phyloP scores from a whole-genome alignment of 2,888 invertebrate species.

The Thymelicus lineola region DNA sequence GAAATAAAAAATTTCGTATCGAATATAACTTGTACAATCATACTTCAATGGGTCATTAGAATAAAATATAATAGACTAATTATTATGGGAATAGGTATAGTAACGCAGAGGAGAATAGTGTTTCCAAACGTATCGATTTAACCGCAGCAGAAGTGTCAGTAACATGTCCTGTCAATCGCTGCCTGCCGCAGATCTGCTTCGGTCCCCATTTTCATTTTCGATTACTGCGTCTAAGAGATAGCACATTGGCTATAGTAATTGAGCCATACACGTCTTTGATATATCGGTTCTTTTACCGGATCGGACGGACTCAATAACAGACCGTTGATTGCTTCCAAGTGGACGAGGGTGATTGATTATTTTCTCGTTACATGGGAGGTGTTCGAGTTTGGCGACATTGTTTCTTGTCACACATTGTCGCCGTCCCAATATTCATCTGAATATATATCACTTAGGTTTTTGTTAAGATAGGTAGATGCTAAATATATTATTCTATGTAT shows the following conservation, averaged over 20 bases:
- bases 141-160: conserved; percentile 51
- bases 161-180: conserved; percentile 57
- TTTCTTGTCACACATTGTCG: conserved; percentile 57
- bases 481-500: too few species aligned
- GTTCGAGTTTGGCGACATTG: conserved; percentile 58
- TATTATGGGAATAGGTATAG: neutral
- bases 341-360: conserved; percentile 83
- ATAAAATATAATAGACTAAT: too few species aligned
- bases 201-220: conserved; percentile 70
- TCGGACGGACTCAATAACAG: conserved; percentile 83
- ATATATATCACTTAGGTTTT: conserved; percentile 21
- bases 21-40: too few species aligned
- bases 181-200: conserved; percentile 58
- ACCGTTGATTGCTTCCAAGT: conserved; percentile 84
- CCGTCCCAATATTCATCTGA: conserved; percentile 23
- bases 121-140: conserved; percentile 49
- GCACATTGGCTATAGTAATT: conserved; percentile 77
- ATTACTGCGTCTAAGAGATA: conserved; percentile 77
- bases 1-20: too few species aligned
- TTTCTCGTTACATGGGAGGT: conserved; percentile 68
- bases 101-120: neutral
- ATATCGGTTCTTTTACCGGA: conserved; percentile 83
- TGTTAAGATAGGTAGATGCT: too few species aligned
- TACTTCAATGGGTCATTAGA: too few species aligned
- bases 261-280: conserved; percentile 83